A percentile compares a stretch with the other conserved stretches of the same genome.
These are phyloP conservation scores for Artemisiospiza belli DNA, from an alignment of 2,113 vertebrate species.

Conservation along the genomic window DNA sequence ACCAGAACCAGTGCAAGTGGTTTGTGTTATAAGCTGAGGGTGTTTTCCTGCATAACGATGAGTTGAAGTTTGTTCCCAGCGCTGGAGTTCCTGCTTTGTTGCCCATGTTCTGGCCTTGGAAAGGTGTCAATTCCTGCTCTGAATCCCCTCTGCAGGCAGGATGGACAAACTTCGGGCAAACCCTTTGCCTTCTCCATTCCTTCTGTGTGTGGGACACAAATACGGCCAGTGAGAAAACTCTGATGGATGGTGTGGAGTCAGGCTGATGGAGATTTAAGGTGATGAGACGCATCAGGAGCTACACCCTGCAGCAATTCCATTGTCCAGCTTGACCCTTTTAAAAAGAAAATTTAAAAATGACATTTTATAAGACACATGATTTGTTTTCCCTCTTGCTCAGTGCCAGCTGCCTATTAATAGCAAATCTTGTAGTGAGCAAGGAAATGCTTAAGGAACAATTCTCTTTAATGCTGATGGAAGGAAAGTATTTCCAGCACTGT, in stretches of 20 bases:
- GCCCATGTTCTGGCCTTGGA: accelerated
- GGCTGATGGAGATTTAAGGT: background rate
- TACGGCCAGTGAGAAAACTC: accelerated
- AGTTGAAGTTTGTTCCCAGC: background rate
- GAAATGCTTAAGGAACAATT: background rate
- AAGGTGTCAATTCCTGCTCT: background rate
- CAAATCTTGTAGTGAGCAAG: background rate
- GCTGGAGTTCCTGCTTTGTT: background rate
- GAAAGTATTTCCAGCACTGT: background rate
- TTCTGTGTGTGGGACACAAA: accelerated
- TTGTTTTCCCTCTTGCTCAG: background rate
- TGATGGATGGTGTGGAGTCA: background rate
- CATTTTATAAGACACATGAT: background rate
- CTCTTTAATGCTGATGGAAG: background rate
- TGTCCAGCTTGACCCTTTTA: background rate
- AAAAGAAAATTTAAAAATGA: background rate
- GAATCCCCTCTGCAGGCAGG: accelerated
- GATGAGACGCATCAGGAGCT: background rate
- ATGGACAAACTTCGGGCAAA: background rate
- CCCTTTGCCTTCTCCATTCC: background rate
- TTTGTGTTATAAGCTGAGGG: background rate
- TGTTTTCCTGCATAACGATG: background rate
- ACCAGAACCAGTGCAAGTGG: background rate
- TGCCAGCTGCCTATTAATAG: background rate
- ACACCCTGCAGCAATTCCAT: background rate